phyloP scores from a whole-genome alignment of 2,113 vertebrate genomes.

The Syngnathus floridae region DNA sequence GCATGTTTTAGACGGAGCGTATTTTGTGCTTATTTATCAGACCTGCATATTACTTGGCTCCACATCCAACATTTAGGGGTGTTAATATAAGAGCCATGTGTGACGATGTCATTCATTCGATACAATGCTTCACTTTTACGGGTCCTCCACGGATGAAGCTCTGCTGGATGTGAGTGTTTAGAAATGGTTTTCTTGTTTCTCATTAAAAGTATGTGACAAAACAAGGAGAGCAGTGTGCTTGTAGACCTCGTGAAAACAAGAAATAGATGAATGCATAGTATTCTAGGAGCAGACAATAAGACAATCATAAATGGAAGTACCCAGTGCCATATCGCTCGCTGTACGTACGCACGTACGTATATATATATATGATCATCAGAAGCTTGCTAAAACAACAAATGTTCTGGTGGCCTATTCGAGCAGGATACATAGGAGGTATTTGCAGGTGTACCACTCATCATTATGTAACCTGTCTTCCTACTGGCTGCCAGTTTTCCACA shows the following conservation, averaged over 20 bases:
- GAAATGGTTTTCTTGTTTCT: background rate
- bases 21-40: background rate
- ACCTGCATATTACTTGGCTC: background rate
- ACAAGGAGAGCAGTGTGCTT: background rate
- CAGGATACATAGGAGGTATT: background rate
- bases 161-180: background rate
- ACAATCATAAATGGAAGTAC: no score
- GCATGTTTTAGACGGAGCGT: background rate
- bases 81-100: background rate
- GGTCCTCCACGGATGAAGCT: background rate
- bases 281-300: no score
- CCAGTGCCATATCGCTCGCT: no score
- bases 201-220: background rate
- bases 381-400: no score
- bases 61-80: background rate
- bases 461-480: constrained; percentile 50
- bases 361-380: no score
- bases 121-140: background rate
- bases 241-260: background rate
- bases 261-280: background rate
- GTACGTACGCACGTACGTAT: no score
- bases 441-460: constrained; percentile 7
- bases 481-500: constrained; percentile 38
- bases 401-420: background rate
- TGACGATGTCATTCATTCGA: background rate